A percentile compares a stretch with the other conserved stretches of the same genome.
phyloP scores from a whole-genome alignment of 2,113 vertebrate genomes.

The Stigmatopora argus region DNA sequence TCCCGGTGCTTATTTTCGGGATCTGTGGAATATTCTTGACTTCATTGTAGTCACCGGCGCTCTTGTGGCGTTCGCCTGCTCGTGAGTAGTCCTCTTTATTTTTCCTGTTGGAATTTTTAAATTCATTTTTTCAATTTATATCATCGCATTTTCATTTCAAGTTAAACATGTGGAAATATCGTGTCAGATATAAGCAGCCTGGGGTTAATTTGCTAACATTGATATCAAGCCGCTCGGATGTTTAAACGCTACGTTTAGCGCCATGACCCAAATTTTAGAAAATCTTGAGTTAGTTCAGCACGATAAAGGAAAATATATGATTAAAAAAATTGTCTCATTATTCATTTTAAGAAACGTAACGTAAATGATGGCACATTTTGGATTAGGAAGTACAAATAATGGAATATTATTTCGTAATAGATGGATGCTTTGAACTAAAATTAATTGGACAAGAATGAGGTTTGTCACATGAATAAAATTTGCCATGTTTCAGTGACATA shows the following conservation, averaged over 20 bases:
- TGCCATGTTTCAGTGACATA: not conserved
- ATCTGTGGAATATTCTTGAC: slow-evolving; percentile 93
- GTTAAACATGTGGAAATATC: not conserved
- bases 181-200: not conserved
- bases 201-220: slow-evolving; percentile 7
- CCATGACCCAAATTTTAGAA: not conserved
- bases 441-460: too few species aligned
- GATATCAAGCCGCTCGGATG: slow-evolving; percentile 4
- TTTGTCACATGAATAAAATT: not conserved
- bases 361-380: not conserved
- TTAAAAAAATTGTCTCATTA: not conserved
- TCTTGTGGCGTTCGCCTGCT: slow-evolving; percentile 95
- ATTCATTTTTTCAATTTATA: too few species aligned
- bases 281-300: not conserved
- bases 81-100: slow-evolving; percentile 79
- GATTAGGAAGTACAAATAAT: not conserved
- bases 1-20: slow-evolving; percentile 72
- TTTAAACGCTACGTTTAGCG: not conserved
- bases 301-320: not conserved
- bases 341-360: not conserved
- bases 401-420: not conserved
- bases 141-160: too few species aligned
- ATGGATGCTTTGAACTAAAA: not conserved
- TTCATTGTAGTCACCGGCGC: slow-evolving; percentile 99
- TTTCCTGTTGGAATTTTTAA: not conserved